Conservation (phyloP, 1,140 invertebrate genomes). For the Drosophila pandora region DNA sequence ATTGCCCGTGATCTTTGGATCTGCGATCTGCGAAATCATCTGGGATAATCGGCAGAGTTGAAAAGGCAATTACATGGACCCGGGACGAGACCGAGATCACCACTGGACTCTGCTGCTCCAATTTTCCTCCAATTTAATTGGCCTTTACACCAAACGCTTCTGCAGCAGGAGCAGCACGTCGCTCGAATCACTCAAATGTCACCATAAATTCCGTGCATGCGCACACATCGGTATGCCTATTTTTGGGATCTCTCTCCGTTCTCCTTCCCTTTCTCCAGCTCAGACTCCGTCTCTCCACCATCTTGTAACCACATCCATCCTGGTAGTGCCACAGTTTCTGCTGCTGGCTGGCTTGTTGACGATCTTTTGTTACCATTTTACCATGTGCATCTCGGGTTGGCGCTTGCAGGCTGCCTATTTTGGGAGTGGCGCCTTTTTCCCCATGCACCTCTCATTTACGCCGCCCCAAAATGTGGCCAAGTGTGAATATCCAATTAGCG, state of each 20-base stretch:
- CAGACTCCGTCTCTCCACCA: constrained; percentile 7
- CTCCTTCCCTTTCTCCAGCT: constrained; percentile 11
- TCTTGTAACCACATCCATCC: constrained; percentile 49
- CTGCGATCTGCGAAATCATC: constrained; percentile 38
- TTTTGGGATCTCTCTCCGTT: constrained; percentile 57
- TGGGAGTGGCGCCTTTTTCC: constrained; percentile 74
- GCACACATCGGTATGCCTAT: constrained; percentile 82
- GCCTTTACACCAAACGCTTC: constrained; percentile 70
- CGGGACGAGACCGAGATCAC: constrained; percentile 26
- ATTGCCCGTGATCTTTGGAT: constrained; percentile 1
- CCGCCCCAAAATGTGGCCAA: constrained; percentile 70
- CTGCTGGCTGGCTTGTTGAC: constrained; percentile 34
- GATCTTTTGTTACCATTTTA: constrained; percentile 33
- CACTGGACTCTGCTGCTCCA: constrained; percentile 63
- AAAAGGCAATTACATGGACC: constrained; percentile 77
- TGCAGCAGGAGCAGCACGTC: constrained; percentile 63
- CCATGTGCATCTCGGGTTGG: constrained; percentile 46
- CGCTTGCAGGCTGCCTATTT: constrained; percentile 81
- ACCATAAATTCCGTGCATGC: constrained; percentile 82
- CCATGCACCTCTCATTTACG: constrained; percentile 61
- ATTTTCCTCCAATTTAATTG: constrained; percentile 78
- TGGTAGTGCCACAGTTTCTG: constrained; percentile 43
- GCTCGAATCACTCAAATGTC: constrained; percentile 81
- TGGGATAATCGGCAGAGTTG: constrained; percentile 79
- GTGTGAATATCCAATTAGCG: constrained; percentile 80